These are phyloP conservation scores for Microplitis manilae DNA, from an alignment of 2,888 invertebrate genomes.

Conservation along the genomic window DNA sequence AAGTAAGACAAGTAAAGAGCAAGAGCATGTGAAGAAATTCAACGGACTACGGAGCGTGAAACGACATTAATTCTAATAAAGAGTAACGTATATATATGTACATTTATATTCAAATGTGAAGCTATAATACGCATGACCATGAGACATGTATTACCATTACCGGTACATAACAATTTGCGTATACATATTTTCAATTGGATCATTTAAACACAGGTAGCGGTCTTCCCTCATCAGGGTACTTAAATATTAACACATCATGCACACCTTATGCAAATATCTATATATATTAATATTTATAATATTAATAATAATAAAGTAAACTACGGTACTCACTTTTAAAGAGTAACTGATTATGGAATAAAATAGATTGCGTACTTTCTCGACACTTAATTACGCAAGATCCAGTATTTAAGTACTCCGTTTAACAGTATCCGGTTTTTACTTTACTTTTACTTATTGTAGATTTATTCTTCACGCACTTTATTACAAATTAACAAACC, in stretches of 20 bases:
- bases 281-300: not conserved
- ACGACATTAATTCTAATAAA: conserved; percentile 50
- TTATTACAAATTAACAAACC: not conserved
- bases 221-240: not conserved
- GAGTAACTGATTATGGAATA: not conserved
- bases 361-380: not conserved
- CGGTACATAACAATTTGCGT: conserved; percentile 8
- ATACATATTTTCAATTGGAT: conserved; percentile 17
- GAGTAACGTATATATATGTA: conserved; percentile 40
- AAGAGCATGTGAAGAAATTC: conserved; percentile 39
- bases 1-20: conserved; percentile 26
- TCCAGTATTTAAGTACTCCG: not conserved
- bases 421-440: not conserved
- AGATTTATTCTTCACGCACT: not conserved
- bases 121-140: conserved; percentile 16
- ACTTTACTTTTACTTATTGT: not conserved
- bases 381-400: not conserved
- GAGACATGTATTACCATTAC: not conserved
- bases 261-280: not conserved
- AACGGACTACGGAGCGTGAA: conserved; percentile 45
- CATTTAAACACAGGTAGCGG: conserved; percentile 14
- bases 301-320: not conserved
- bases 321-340: not conserved
- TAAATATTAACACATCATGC: not conserved
- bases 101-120: not conserved